phyloP scores from a whole-genome alignment of 2,797 vertebrate species.

The Psittacula echo region DNA sequence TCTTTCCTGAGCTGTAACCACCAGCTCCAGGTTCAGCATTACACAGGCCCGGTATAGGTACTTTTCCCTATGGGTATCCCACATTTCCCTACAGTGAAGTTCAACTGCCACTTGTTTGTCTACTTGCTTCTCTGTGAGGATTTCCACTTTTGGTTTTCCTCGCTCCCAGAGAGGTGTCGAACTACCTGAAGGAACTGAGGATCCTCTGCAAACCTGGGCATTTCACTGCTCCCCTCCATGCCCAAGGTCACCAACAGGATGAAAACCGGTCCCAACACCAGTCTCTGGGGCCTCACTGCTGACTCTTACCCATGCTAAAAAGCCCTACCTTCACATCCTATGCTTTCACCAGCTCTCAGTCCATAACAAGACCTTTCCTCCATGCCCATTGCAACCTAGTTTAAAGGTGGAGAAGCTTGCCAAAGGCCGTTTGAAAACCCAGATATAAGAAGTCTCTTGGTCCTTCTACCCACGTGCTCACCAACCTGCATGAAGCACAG shows the following conservation, averaged over 20 bases:
- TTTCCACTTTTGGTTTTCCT: not conserved
- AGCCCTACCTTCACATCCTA: not conserved
- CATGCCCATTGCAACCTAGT: not conserved
- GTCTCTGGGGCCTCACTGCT: not conserved
- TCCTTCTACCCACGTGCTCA: not conserved
- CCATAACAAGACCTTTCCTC: not conserved
- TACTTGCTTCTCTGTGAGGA: not conserved
- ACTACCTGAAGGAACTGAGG: not conserved
- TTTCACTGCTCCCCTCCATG: not conserved
- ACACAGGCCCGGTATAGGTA: not conserved
- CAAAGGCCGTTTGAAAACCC: not conserved
- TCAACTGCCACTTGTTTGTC: not conserved
- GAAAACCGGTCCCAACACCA: not conserved
- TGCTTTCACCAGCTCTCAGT: not conserved
- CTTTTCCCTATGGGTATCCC: not conserved
- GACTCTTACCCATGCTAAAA: not conserved
- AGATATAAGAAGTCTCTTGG: rapidly evolving
- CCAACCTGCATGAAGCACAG: not conserved
- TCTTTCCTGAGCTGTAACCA: not conserved
- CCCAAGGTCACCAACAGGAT: not conserved
- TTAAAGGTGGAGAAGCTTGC: not conserved
- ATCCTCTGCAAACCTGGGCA: not conserved
- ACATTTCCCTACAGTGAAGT: not conserved
- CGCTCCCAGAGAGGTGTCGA: not conserved
- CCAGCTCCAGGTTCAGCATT: not conserved